Base-by-base conservation (phyloP, 92 coral and sea anemone species). In the Galaxea fascicularis region DNA sequence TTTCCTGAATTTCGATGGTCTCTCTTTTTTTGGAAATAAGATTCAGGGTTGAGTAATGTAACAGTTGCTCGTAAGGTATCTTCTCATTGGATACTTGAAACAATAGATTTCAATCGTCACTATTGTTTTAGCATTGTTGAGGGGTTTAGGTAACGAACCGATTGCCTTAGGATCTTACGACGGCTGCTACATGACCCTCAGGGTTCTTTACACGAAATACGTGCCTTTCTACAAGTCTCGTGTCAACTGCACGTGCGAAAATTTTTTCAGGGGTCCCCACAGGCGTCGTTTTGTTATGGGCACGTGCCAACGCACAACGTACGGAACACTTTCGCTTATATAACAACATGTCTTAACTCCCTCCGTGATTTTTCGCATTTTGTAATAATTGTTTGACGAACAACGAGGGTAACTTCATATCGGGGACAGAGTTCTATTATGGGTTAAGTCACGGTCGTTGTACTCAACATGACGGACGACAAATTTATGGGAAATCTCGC, bases 201-300 rank as follows among this genome's bases (percentile, higher is more conserved):
- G n/a, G n/a, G n/a, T n/a, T n/a, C n/a, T 72, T 51, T 58, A 58
- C 71, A 77, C 71, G 82, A 71, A 35, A n/a, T 77, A 58, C 71
- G 24, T 77, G 54, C 82, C 82, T 59, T 14, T 41, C 41, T 77
- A 4, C 8, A 53, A 77, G 71, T 77, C 82, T 13, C 82, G 82
- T 77, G 67, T 56, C n/a, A 0, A 18, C 30, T 13, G 21, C 69
- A 77, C 81, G 70, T 41, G 82, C 57, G 1, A 4, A 31, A 11
- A 15, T 49, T 47, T 27, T 35, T 45, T 18, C 13, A 4, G 58
- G 46, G 16, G 78, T 49, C 27, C 21, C 54, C 21, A 15, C 53
- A 26, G 64, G 46, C 0, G 6, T 7, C 52, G 25, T 25, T 52
- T 27, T 73, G 35, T 22, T 21, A 10, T 1, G 27, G 22, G 49